Conservation (phyloP, 2,888 invertebrate species). For the Limnephilus rhombicus region DNA sequence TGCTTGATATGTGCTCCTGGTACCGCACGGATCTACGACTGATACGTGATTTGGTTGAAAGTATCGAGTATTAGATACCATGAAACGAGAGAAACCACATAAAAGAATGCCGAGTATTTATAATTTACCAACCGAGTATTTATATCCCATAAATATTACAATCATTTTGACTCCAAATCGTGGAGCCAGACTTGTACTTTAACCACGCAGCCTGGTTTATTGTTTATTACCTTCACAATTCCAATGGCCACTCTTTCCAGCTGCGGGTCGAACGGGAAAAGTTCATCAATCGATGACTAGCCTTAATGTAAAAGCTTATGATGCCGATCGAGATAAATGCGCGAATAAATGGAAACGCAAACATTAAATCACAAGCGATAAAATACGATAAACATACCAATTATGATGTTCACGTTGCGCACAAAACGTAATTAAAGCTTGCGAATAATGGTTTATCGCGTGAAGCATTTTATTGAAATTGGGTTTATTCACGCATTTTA, state of each 20-base stretch:
- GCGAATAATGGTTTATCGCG: not conserved
- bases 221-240: conserved; percentile 25
- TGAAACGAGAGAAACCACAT: not conserved
- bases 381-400: conserved; percentile 14
- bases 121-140: too few species aligned
- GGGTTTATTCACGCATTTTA: not conserved
- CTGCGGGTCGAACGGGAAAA: conserved; percentile 17
- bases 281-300: conserved; percentile 55
- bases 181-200: not conserved
- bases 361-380: conserved; percentile 30
- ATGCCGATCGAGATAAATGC: conserved; percentile 50
- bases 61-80: not conserved
- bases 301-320: conserved; percentile 52
- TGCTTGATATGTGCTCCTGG: not conserved
- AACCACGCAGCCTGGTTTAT: not conserved
- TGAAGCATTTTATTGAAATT: not conserved
- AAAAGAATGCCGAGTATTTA: not conserved
- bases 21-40: conserved; percentile 20
- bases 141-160: not conserved
- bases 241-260: not conserved
- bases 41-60: conserved; percentile 30
- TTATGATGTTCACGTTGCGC: not conserved
- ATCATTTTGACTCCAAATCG: not conserved
- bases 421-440: not conserved
- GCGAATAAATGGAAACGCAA: conserved; percentile 18